A percentile compares a stretch with the other conserved stretches of the same genome.
phyloP scores from a whole-genome alignment of 2,113 vertebrate genomes.

The Notechis scutatus region DNA sequence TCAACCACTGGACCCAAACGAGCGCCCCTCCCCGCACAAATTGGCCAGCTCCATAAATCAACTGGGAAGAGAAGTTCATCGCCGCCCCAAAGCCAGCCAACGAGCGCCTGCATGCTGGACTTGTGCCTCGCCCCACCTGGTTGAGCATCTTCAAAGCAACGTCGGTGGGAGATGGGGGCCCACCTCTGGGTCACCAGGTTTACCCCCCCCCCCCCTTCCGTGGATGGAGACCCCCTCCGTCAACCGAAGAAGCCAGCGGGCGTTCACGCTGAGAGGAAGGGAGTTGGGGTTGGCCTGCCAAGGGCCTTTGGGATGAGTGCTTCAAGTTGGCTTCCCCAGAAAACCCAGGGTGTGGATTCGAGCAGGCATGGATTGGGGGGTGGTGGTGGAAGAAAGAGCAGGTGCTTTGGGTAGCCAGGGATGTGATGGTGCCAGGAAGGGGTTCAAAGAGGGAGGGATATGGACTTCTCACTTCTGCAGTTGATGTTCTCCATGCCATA shows the following conservation, averaged over 20 bases:
- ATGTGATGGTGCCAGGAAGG: background rate
- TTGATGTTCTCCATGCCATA: background rate
- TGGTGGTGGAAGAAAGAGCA: background rate
- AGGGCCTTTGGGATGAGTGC: background rate
- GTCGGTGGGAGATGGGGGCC: fast-evolving
- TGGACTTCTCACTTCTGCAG: background rate
- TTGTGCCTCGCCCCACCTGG: background rate
- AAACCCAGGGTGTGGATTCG: background rate
- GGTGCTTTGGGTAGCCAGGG: background rate
- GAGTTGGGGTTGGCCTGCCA: background rate
- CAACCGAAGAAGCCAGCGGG: background rate
- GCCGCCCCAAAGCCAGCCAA: background rate
- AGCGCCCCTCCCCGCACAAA: background rate
- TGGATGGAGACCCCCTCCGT: background rate
- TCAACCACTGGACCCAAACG: slow-evolving; percentile 28
- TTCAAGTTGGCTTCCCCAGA: background rate
- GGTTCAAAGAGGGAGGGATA: background rate
- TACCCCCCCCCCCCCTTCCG: background rate
- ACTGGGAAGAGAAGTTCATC: background rate
- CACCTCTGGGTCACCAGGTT: background rate
- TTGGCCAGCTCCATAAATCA: slow-evolving; percentile 25
- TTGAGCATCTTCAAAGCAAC: background rate
- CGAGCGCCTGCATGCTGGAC: background rate
- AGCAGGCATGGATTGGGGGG: background rate
- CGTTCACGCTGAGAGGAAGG: background rate